Evolutionary conservation across 1,140 invertebrate genomes (phyloP), one percentile per base, ranked within the genome.

Genomic region (Lucilia cuprina): DNA sequence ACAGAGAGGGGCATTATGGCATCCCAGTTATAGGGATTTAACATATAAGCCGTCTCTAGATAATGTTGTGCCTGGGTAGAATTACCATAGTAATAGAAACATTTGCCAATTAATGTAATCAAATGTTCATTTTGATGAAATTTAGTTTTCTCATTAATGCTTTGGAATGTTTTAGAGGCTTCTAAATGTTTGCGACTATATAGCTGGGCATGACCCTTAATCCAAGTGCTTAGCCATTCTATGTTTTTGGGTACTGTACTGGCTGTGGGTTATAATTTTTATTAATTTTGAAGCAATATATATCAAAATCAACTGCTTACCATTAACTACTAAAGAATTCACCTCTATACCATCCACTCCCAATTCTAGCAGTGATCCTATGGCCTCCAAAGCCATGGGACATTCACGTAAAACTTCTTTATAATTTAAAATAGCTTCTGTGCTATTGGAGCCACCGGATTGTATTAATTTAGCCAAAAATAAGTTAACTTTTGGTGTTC

Each of bases 391-490:
- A 0, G 95, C 94, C 85, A 96, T 90, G 2, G 96, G 96, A 90
- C 95, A 95, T 89, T 96, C 95, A 89, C 93, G 92, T 17, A 96
- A 86, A 19, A 96, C 95, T 92, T 96, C 95, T 89, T 96, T 96
- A 87, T 95, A 96, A 30, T 94, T 93, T 1, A 93, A 93, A 55
- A 95, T 93, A 0, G 95, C 95, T 41, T 95, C 94, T 50, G 93
- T 88, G 85, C 95, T 95, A 92, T 94, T 89, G 91, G 93, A 93
- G 55, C 94, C 94, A 0, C 85, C 84, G 85, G 93, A 93, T 60
- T 95, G 93, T 86, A 95, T 95, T 83, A 96, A 91, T 87, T 94
- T 94, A 12, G 94, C 95, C 50, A 96, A 88, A 41, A 95, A 93
- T 92, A 96, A 93, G 87, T 96, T 95, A 3, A 96, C 93, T 87